phyloP scores from a whole-genome alignment of 1,140 invertebrate species.

The Drosophila gunungcola region DNA sequence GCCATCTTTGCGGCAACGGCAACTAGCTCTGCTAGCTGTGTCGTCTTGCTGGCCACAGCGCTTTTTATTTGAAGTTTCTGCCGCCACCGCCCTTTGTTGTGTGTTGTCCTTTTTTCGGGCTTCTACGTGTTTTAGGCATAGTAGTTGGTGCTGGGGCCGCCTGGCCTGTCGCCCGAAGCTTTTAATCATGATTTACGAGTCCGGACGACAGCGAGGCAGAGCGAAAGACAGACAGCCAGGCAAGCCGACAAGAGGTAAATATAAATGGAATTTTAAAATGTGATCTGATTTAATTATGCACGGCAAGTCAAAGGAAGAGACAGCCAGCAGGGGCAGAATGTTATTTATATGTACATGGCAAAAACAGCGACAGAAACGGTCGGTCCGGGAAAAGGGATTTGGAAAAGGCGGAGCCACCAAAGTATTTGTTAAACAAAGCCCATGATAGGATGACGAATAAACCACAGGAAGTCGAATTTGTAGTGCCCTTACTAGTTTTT shows the following conservation, averaged over 20 bases:
- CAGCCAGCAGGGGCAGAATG: constrained; percentile 12
- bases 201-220: constrained; percentile 1
- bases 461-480: not conserved
- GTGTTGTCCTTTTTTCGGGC: constrained; percentile 22
- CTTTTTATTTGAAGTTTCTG: constrained; percentile 73
- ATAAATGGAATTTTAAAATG: constrained; percentile 85
- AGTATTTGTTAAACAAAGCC: constrained; percentile 38
- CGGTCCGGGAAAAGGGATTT: constrained; percentile 8
- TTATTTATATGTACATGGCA: constrained; percentile 47
- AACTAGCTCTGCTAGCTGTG: constrained; percentile 43
- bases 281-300: constrained; percentile 84
- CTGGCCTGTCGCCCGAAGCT: constrained; percentile 72
- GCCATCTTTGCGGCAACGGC: constrained; percentile 46
- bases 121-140: constrained; percentile 73
- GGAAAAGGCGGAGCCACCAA: constrained; percentile 20
- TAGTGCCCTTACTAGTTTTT: constrained; percentile 1
- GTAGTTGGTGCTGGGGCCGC: constrained; percentile 39
- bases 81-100: not conserved
- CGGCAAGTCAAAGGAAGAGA: constrained; percentile 39
- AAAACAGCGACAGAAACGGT: constrained; percentile 30
- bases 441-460: constrained; percentile 16
- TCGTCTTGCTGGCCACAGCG: constrained; percentile 66
- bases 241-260: constrained; percentile 76
- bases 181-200: constrained; percentile 84
- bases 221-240: constrained; percentile 38